Percentiles rank a stretch among this genome's conserved stretches.
Conservation (phyloP, 2,113 vertebrate species). For the Chelonoidis abingdonii region DNA sequence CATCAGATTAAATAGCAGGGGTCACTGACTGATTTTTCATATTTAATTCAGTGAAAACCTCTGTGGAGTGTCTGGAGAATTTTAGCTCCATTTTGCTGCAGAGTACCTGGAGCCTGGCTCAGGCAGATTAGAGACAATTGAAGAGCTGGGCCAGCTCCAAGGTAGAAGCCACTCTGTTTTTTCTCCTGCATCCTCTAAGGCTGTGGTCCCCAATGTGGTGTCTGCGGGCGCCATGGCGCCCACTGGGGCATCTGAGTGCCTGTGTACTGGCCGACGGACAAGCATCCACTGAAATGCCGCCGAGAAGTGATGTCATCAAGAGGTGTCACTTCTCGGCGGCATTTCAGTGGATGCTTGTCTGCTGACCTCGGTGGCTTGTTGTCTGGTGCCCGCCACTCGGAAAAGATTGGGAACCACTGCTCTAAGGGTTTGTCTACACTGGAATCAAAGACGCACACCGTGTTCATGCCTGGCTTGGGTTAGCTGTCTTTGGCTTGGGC, state of each 20-base stretch:
- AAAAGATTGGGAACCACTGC: no score
- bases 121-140: not conserved
- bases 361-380: no score
- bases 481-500: not conserved
- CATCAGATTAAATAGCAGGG: not conserved
- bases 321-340: no score
- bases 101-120: not conserved
- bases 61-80: not conserved
- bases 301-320: no score
- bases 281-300: no score
- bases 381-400: no score
- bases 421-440: not conserved
- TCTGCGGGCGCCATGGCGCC: no score
- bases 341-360: no score
- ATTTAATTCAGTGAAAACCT: not conserved
- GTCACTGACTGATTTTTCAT: not conserved
- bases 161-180: not conserved
- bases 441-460: not conserved
- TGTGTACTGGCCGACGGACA: no score
- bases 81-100: not conserved
- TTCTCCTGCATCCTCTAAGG: not conserved
- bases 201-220: no score
- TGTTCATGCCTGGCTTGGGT: not conserved
- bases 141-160: not conserved
- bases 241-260: no score